Percentiles rank a stretch among this genome's conserved stretches.
Evolutionary conservation across 2,113 vertebrate species (phyloP).

Genomic region (Lontra canadensis): DNA sequence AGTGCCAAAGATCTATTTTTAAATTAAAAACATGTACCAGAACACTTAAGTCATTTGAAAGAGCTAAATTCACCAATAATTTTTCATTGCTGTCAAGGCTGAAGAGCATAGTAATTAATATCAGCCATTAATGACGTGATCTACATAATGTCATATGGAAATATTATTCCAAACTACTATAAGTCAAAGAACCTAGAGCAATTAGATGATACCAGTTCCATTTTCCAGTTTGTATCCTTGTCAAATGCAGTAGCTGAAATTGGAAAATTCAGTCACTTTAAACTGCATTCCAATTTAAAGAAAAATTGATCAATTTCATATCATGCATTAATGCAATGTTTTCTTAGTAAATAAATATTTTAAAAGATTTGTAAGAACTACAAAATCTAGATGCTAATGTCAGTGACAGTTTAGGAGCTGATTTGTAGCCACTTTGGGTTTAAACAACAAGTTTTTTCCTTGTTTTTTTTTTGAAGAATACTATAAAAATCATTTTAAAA

Average conservation of each 20-base stretch:
- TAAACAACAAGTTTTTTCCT: conserved; percentile 69
- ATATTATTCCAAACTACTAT: background rate
- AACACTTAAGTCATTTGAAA: conserved; percentile 51
- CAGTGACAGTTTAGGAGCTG: conserved; percentile 85
- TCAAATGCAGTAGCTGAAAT: conserved; percentile 87
- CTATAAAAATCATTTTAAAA: conserved; percentile 50
- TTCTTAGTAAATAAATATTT: conserved; percentile 81
- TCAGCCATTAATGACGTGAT: conserved; percentile 38
- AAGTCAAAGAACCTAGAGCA: conserved; percentile 75
- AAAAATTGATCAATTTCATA: conserved; percentile 84
- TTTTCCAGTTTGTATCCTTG: conserved; percentile 84
- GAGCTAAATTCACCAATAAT: conserved; percentile 14
- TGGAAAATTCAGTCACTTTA: conserved; percentile 86
- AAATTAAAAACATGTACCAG: conserved; percentile 42
- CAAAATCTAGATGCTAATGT: conserved; percentile 81
- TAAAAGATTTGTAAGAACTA: conserved; percentile 81
- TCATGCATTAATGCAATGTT: conserved; percentile 90
- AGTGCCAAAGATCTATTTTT: conserved; percentile 55
- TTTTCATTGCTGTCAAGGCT: conserved; percentile 27
- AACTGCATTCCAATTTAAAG: conserved; percentile 89
- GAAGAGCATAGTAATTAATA: conserved; percentile 47
- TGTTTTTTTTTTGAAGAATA: conserved; percentile 67
- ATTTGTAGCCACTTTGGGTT: conserved; percentile 92
- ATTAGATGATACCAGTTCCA: conserved; percentile 90
- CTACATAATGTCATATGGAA: conserved; percentile 48